Percentiles rank a stretch among this genome's conserved stretches.
These are phyloP conservation scores for Psittacus erithacus DNA, from an alignment of 2,113 vertebrate genomes.

Conservation along the genomic window DNA sequence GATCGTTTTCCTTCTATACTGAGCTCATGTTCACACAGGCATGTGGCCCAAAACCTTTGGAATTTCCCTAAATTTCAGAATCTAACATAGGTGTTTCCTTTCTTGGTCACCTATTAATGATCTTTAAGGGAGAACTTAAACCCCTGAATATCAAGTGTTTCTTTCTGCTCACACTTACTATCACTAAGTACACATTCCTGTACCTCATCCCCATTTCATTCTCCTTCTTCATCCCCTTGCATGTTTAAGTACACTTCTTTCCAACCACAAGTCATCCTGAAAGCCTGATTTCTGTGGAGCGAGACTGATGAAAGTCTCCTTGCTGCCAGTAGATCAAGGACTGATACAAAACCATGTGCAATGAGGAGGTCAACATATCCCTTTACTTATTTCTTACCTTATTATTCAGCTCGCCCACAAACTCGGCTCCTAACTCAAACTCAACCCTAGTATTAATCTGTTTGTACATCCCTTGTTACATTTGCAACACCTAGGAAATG, in stretches of 20 bases:
- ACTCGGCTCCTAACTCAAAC: not conserved
- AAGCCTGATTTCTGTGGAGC: not conserved
- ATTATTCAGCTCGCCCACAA: not conserved
- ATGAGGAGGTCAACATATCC: rapidly evolving
- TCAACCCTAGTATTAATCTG: not conserved
- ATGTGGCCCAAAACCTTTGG: not conserved
- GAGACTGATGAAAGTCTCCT: not conserved
- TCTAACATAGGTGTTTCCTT: not conserved
- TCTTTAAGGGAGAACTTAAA: not conserved
- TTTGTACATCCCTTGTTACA: not conserved
- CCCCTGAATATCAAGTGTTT: not conserved
- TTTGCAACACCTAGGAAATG: not conserved
- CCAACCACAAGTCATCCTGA: not conserved
- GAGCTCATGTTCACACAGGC: not conserved
- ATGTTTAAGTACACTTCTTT: not conserved
- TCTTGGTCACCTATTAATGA: not conserved
- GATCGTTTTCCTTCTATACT: not conserved
- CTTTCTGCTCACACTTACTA: not conserved
- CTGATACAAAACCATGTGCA: not conserved
- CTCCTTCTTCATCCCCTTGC: not conserved
- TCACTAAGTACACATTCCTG: not conserved
- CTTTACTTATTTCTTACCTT: not conserved
- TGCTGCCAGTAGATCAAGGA: not conserved
- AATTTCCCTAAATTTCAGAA: not conserved
- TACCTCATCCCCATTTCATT: not conserved